A percentile compares a stretch with the other conserved stretches of the same genome.
These are phyloP conservation scores for Clinocottus analis DNA, from an alignment of 2,113 vertebrate species.

Conservation along the genomic window DNA sequence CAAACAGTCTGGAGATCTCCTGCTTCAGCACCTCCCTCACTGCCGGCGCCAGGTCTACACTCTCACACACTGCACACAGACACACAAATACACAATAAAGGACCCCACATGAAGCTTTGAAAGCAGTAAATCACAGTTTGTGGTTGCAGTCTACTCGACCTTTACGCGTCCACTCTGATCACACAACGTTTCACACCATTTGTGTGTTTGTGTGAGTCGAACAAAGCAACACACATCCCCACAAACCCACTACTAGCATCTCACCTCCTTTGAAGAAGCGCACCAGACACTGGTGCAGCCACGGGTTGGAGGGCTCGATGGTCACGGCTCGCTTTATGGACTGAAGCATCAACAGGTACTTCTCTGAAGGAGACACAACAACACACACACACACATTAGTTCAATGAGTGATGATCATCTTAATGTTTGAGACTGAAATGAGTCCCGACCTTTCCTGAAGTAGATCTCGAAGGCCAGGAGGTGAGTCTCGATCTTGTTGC, in stretches of 20 bases:
- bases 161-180: neutral
- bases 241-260: too few species aligned
- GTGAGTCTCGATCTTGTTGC: conserved; percentile 94
- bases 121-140: neutral
- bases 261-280: conserved; percentile 90
- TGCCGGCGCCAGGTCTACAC: conserved; percentile 88
- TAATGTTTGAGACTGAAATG: too few species aligned
- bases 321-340: conserved; percentile 92
- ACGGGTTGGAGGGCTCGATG: conserved; percentile 91
- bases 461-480: conserved; percentile 97
- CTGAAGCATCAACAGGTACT: conserved; percentile 95
- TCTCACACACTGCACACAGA: conserved; percentile 84
- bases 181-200: neutral
- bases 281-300: conserved; percentile 95
- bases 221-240: too few species aligned
- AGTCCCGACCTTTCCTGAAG: conserved; percentile 98
- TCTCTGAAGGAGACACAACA: conserved; percentile 79
- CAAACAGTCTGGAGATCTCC: conserved; percentile 93
- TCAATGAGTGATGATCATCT: neutral
- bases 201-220: too few species aligned
- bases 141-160: neutral
- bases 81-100: neutral
- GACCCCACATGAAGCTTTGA: neutral
- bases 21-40: conserved; percentile 93
- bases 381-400: neutral